Conservation (phyloP, 1,140 invertebrate species). For the Plectrocnemia conspersa region DNA sequence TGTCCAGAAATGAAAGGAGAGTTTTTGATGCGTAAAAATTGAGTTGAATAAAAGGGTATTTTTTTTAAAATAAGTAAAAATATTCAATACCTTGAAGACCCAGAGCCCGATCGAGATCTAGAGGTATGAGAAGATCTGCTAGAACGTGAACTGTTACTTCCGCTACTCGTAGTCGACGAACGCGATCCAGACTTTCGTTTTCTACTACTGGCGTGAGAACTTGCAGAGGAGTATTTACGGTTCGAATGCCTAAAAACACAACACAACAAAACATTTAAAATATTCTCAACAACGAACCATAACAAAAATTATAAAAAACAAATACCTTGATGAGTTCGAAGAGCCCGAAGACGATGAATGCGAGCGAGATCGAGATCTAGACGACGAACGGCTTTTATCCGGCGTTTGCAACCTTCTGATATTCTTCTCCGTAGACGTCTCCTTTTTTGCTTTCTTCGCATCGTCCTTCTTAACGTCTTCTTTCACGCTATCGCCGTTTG, state of each 20-base stretch:
- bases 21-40: no score
- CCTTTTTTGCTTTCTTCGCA: conserved; percentile 33
- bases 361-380: conserved; percentile 51
- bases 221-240: conserved; percentile 31
- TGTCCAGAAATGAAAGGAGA: no score
- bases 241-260: conserved; percentile 19
- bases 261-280: neutral
- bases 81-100: conserved; percentile 43
- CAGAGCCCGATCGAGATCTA: conserved; percentile 38
- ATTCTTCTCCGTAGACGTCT: conserved; percentile 32
- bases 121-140: conserved; percentile 41
- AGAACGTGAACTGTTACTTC: conserved; percentile 49
- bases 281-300: neutral
- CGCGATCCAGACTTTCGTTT: conserved; percentile 16
- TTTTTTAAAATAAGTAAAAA: no score
- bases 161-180: conserved; percentile 39
- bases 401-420: conserved; percentile 28
- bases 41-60: no score
- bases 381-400: conserved; percentile 43
- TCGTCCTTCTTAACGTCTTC: conserved; percentile 33
- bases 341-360: conserved; percentile 44
- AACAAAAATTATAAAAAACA: conserved; percentile 15
- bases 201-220: conserved; percentile 23
- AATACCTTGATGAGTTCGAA: conserved; percentile 48
- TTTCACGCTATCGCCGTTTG: conserved; percentile 34